Conservation (phyloP, 1,140 invertebrate genomes). For the Drosophila simulans region DNA sequence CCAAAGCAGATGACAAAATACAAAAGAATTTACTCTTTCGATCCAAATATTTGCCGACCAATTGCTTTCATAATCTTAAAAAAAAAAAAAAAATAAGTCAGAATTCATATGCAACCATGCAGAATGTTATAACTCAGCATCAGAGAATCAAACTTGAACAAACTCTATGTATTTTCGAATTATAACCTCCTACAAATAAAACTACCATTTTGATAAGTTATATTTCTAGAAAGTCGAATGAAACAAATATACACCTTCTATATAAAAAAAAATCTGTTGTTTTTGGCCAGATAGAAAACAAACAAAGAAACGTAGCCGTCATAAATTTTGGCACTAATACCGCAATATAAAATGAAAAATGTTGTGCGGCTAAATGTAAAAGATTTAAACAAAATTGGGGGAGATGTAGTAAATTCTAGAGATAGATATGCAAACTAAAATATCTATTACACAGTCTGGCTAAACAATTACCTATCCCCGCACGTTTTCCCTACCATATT, state of each 20-base stretch:
- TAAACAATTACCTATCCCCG: not conserved
- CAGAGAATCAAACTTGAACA: too few relatives aligned
- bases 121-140: too few relatives aligned
- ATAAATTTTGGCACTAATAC: slow-evolving; percentile 73
- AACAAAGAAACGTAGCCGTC: slow-evolving; percentile 20
- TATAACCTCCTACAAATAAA: too few relatives aligned
- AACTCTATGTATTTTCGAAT: too few relatives aligned
- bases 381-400: slow-evolving; percentile 14
- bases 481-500: not conserved
- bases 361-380: slow-evolving; percentile 35
- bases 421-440: slow-evolving; percentile 25
- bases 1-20: slow-evolving; percentile 1
- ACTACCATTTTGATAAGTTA: not conserved
- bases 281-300: slow-evolving; percentile 39
- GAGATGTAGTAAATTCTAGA: slow-evolving; percentile 10
- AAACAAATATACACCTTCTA: slow-evolving; percentile 11
- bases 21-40: not conserved
- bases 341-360: slow-evolving; percentile 51
- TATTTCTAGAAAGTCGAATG: not conserved
- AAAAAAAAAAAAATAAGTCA: too few relatives aligned
- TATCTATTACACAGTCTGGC: slow-evolving; percentile 9
- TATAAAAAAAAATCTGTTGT: slow-evolving; percentile 27
- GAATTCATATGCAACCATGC: too few relatives aligned
- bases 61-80: not conserved
- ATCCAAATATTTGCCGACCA: not conserved